Evolutionary conservation across 1,140 invertebrate species (phyloP).

Genomic region (Dendrolimus punctatus): DNA sequence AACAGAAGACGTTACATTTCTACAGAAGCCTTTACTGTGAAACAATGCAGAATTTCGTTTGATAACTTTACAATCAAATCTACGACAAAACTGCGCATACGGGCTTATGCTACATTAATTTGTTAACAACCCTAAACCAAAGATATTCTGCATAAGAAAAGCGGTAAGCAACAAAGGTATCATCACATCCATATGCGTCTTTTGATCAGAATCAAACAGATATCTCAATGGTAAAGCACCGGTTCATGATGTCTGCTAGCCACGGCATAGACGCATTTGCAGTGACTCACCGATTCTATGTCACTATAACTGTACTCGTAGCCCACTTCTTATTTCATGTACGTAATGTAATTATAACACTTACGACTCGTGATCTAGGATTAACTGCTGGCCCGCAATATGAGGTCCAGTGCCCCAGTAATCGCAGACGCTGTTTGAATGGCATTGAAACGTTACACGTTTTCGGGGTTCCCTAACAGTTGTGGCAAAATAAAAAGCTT

Average conservation of each 20-base stretch:
- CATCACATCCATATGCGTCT: conserved; percentile 8
- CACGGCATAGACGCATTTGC: background rate
- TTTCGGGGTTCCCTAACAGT: too few species aligned
- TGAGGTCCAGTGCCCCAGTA: too few species aligned
- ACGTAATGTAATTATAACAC: background rate
- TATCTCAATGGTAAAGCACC: conserved; percentile 8
- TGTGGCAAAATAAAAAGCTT: too few species aligned
- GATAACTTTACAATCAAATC: too few species aligned
- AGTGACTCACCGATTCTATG: conserved; percentile 31
- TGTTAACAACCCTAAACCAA: conserved; percentile 17
- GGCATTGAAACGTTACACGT: too few species aligned
- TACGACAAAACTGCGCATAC: too few species aligned
- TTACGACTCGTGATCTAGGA: background rate
- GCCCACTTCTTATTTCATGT: conserved; percentile 15
- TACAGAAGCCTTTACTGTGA: too few species aligned
- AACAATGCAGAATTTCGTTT: too few species aligned
- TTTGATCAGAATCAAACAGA: background rate
- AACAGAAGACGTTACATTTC: too few species aligned
- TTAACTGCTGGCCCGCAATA: too few species aligned
- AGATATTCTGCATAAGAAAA: conserved; percentile 18
- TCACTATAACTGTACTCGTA: conserved; percentile 33
- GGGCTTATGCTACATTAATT: too few species aligned
- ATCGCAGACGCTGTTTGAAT: too few species aligned
- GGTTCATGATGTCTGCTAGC: conserved; percentile 15
- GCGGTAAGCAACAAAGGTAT: conserved; percentile 18